Percentiles rank a stretch among this genome's conserved stretches.
These are phyloP conservation scores for Sander lucioperca DNA, from an alignment of 2,113 vertebrate genomes.

Conservation along the genomic window DNA sequence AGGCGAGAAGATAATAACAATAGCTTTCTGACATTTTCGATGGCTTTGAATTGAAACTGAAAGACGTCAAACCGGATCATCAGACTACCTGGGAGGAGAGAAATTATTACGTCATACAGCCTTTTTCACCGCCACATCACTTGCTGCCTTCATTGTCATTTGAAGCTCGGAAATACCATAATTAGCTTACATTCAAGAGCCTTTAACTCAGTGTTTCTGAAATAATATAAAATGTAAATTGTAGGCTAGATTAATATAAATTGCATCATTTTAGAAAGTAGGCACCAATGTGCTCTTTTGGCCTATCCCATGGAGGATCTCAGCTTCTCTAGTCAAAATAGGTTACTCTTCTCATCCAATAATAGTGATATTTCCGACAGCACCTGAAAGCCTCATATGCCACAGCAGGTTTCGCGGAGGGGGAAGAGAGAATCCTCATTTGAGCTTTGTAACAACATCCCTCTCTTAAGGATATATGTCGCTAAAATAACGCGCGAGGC, in stretches of 20 bases:
- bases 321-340: not conserved
- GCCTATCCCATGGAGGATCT: no score
- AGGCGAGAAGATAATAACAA: not conserved
- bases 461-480: not conserved
- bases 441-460: constrained; percentile 47
- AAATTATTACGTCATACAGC: constrained; percentile 69
- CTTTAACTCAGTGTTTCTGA: not conserved
- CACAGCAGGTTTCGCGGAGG: constrained; percentile 52
- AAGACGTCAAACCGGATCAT: not conserved
- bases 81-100: constrained; percentile 48
- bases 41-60: constrained; percentile 41
- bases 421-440: constrained; percentile 40
- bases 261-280: not conserved
- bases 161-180: constrained; percentile 1
- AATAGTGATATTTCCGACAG: rapidly evolving
- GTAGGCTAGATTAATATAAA: no score
- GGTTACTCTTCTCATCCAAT: not conserved
- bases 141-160: constrained; percentile 35
- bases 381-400: constrained; percentile 50
- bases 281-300: no score
- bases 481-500: not conserved
- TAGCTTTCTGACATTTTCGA: not conserved
- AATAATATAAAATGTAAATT: not conserved
- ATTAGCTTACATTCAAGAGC: not conserved
- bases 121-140: constrained; percentile 67